These are phyloP conservation scores for Peromyscus melanophrys DNA, from an alignment of 2,797 vertebrate species.

Conservation along the genomic window DNA sequence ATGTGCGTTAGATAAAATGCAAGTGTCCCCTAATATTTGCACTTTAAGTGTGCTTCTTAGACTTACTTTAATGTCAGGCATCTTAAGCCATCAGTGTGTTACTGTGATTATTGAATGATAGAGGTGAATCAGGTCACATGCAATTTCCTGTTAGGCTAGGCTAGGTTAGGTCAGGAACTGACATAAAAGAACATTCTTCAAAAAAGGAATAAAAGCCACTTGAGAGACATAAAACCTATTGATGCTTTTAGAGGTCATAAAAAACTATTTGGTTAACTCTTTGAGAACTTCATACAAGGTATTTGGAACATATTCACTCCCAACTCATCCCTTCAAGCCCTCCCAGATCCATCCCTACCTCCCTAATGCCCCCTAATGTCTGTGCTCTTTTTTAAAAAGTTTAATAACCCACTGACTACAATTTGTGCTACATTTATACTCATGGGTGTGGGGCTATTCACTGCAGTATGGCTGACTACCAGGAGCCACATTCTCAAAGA, in stretches of 20 bases:
- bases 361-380: neutral
- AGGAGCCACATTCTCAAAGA: neutral
- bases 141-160: neutral
- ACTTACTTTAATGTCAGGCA: neutral
- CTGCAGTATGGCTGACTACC: neutral
- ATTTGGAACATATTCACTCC: neutral
- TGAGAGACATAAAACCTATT: neutral
- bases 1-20: neutral
- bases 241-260: neutral
- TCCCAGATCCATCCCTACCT: neutral
- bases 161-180: neutral
- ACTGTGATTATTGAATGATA: neutral
- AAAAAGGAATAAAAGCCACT: neutral
- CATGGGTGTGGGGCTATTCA: neutral
- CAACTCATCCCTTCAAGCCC: neutral
- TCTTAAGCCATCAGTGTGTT: neutral
- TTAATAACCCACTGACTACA: neutral
- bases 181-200: neutral
- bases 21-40: neutral
- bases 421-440: neutral
- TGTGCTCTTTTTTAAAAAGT: neutral
- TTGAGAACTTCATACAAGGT: neutral
- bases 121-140: neutral
- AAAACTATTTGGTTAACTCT: neutral
- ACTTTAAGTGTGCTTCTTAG: slow-evolving; percentile 1